phyloP scores from a whole-genome alignment of 2,797 vertebrate genomes.

The Phoxinus dragarum region DNA sequence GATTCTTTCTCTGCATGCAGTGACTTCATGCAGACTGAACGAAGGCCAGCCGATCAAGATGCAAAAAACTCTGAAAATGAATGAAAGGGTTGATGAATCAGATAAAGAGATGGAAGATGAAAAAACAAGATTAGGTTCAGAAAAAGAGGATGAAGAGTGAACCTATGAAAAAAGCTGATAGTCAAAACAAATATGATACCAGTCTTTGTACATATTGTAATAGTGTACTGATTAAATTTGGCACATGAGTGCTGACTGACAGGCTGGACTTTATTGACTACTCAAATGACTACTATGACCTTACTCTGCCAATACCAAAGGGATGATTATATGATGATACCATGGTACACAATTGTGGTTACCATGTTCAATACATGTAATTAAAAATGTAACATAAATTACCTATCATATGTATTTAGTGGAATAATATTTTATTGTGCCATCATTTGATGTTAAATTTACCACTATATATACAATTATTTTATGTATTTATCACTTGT shows the following conservation, averaged over 20 bases:
- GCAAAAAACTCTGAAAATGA: conserved; percentile 46
- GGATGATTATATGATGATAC: neutral
- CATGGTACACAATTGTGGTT: neutral
- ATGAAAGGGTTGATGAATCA: conserved; percentile 4
- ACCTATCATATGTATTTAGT: neutral
- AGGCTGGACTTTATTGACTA: neutral
- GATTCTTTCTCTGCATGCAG: conserved; percentile 69
- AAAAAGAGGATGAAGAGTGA: neutral
- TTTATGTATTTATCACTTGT: neutral
- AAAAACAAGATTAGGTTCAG: conserved; percentile 25
- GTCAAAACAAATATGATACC: neutral
- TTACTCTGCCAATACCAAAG: neutral
- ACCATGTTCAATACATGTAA: neutral
- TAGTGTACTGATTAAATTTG: neutral
- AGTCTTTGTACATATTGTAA: neutral
- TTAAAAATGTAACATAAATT: no score
- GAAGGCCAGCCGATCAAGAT: conserved; percentile 49
- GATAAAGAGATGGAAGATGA: conserved; percentile 19
- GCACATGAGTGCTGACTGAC: neutral
- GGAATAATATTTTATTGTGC: neutral
- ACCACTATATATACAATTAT: neutral
- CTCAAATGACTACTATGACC: neutral
- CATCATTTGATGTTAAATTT: neutral
- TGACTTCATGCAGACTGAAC: conserved; percentile 70
- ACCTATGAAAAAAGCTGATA: neutral